Percentiles rank a stretch among this genome's conserved stretches.
Conservation (phyloP, 1,140 invertebrate species). For the Bombus confusus region DNA sequence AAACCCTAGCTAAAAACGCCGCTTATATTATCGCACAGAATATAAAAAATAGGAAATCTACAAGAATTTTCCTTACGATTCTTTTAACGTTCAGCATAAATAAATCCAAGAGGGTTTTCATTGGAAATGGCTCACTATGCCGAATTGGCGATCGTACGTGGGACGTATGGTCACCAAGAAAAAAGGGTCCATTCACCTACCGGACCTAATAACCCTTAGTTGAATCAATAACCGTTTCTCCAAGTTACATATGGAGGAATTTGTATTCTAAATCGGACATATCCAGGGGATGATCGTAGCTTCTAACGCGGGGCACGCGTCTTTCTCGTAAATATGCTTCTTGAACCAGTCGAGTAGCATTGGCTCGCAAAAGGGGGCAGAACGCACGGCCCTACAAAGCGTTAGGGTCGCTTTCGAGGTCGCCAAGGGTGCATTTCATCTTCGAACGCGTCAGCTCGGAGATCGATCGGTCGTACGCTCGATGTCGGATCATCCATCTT, state of each 20-base stretch:
- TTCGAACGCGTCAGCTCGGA: slow-evolving; percentile 79
- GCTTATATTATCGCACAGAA: background rate
- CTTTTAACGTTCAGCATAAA: background rate
- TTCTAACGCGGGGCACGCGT: slow-evolving; percentile 70
- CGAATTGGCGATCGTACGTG: slow-evolving; percentile 45
- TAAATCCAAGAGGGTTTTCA: slow-evolving; percentile 4
- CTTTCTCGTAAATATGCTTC: slow-evolving; percentile 77
- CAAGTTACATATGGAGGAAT: slow-evolving; percentile 71
- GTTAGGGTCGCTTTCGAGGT: slow-evolving; percentile 66
- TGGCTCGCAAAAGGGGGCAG: slow-evolving; percentile 53
- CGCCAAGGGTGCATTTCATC: slow-evolving; percentile 82
- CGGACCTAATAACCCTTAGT: slow-evolving; percentile 68
- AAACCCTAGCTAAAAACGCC: background rate
- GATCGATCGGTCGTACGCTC: slow-evolving; percentile 78
- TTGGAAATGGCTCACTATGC: slow-evolving; percentile 10
- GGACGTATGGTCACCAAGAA: slow-evolving; percentile 46
- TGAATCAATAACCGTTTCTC: slow-evolving; percentile 63
- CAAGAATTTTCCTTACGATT: background rate
- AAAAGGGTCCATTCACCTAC: slow-evolving; percentile 39
- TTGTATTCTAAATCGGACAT: slow-evolving; percentile 74
- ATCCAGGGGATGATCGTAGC: slow-evolving; percentile 39
- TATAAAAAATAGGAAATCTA: no score
- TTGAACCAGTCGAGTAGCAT: slow-evolving; percentile 64
- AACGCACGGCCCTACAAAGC: slow-evolving; percentile 18
- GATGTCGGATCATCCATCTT: slow-evolving; percentile 79